A percentile compares a stretch with the other conserved stretches of the same genome.
phyloP scores from a whole-genome alignment of 1,140 invertebrate species.

The Scaptomyza graminum region DNA sequence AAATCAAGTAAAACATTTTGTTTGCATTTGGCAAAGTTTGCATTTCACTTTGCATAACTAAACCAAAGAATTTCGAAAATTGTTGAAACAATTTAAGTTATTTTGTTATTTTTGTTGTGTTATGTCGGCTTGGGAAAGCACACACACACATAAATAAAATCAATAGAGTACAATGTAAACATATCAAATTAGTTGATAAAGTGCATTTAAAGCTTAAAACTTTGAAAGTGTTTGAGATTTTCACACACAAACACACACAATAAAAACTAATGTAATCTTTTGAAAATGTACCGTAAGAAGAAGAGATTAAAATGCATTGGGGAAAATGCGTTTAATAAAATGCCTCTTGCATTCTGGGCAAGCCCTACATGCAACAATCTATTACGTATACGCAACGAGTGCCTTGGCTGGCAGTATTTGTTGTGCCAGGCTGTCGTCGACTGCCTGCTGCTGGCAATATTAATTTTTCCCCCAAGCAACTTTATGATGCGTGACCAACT shows the following conservation, averaged over 20 bases:
- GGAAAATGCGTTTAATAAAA: constrained; percentile 58
- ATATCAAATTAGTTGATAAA: constrained; percentile 22
- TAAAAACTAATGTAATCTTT: background rate
- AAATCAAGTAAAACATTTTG: background rate
- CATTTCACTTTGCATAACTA: background rate
- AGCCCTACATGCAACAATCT: constrained; percentile 30
- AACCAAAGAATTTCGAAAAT: background rate
- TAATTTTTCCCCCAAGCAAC: constrained; percentile 50
- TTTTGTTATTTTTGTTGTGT: background rate
- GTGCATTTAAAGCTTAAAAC: constrained; percentile 11
- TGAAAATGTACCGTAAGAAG: constrained; percentile 17
- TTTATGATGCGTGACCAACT: constrained; percentile 69
- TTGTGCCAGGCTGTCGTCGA: constrained; percentile 14
- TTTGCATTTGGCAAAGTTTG: background rate
- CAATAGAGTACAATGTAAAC: background rate
- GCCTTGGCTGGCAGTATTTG: constrained; percentile 1
- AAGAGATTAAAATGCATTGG: constrained; percentile 36
- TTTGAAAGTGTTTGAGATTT: too few species aligned
- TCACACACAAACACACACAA: too few species aligned
- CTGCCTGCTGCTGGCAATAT: constrained; percentile 64
- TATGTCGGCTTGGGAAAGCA: background rate
- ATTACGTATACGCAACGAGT: constrained; percentile 60
- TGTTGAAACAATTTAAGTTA: background rate
- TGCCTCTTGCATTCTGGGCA: constrained; percentile 39
- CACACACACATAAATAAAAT: background rate